Base-by-base conservation (phyloP, 2,113 vertebrate species). In the Fulmarus glacialis region DNA sequence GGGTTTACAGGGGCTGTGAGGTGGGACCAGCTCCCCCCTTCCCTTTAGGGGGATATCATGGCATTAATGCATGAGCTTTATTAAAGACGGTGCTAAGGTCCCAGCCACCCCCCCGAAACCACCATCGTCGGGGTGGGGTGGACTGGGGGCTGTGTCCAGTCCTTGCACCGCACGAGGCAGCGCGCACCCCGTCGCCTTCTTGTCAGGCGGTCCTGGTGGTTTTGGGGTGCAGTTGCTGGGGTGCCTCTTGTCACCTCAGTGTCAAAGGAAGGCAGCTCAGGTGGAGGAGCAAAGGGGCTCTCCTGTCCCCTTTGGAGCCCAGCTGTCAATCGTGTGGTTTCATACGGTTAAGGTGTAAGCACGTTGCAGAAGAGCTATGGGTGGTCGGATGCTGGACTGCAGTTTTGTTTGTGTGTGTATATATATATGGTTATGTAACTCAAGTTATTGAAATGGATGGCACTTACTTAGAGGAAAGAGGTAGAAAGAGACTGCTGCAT, bases 321-420 rank as follows among this genome's bases (percentile, higher is more conserved):
- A 5, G 8, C 21, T 19, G 8, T 16, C 38, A 1, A 0, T 11
- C 2, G 0, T 3, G n/a, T 3, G 64, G 18, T 7, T 19, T 55
- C 2, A 1, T 7, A 2, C 1, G n/a, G 60, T 53, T 71, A 2
- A 32, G 38, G 60, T 26, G 58, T 11, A 43, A 56, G 20, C 1
- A 1, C 6, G 66, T 9, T 56, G 67, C 55, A 60, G 30, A 34
- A 43, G 55, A 26, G 66, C 66, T 27, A 1, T 5, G 63, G 42
- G 59, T 45, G 82, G 45, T 36, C 6, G 0, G 15, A 13, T 50
- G 60, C 5, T 36, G 67, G 34, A 2, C 52, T 38, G 81, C 80
- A 9, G 45, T 29, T 70, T 6, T 16, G 22, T 81, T 5, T 56
- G 32, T 53, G 29, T n/a, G 11, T n/a, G 11, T 26, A 6, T 27